Conservation (phyloP, 2,797 vertebrate genomes). For the Diglossa cyanea region DNA sequence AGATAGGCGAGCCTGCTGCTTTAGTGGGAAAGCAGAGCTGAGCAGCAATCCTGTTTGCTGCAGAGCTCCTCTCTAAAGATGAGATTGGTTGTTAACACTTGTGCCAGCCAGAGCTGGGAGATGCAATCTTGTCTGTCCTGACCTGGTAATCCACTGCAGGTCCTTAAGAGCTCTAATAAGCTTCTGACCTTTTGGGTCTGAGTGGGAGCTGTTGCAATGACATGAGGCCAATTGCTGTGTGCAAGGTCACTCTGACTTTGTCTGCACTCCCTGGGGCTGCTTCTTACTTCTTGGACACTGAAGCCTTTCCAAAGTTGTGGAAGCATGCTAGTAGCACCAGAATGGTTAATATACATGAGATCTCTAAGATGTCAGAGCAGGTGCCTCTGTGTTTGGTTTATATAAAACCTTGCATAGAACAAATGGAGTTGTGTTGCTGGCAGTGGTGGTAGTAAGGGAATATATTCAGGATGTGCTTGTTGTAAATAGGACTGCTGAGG, state of each 20-base stretch:
- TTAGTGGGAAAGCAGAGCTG: background rate
- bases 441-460: background rate
- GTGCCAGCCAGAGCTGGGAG: background rate
- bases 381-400: background rate
- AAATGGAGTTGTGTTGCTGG: background rate
- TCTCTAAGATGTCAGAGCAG: background rate
- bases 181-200: conserved; percentile 8
- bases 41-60: background rate
- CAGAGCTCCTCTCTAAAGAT: background rate
- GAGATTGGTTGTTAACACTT: background rate
- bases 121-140: background rate
- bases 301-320: background rate
- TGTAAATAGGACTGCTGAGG: background rate
- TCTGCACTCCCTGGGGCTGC: background rate
- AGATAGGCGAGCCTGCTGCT: background rate
- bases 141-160: background rate
- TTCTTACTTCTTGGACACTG: background rate
- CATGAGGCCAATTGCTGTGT: rapidly evolving
- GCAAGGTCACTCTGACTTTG: background rate
- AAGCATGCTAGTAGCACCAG: background rate
- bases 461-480: background rate
- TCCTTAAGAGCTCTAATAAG: background rate
- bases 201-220: background rate
- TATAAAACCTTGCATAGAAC: background rate
- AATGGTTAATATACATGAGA: background rate